Evolutionary conservation across 2,888 invertebrate genomes (phyloP).

Genomic region (Agriopis marginaria): DNA sequence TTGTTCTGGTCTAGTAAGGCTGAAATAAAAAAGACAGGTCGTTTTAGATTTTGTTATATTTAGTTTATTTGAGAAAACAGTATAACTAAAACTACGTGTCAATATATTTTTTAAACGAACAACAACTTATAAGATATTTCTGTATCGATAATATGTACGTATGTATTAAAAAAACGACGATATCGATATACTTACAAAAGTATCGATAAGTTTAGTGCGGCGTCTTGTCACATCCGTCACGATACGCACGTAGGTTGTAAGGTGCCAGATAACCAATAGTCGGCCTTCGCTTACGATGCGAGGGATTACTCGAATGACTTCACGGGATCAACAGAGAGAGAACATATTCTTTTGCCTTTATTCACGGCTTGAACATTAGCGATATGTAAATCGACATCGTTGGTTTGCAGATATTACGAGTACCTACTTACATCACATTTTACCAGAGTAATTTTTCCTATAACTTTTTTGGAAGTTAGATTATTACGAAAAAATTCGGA

Average conservation of each 20-base stretch:
- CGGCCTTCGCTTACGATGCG: conserved; percentile 26
- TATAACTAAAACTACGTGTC: no score
- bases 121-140: no score
- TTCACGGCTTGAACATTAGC: conserved; percentile 24
- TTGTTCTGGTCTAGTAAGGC: no score
- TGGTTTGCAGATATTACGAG: conserved; percentile 1
- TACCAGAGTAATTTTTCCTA: background rate
- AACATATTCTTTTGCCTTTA: conserved; percentile 13
- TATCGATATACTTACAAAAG: background rate
- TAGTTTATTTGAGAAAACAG: no score
- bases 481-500: background rate
- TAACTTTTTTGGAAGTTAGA: background rate
- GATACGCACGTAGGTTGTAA: conserved; percentile 30
- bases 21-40: no score
- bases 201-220: conserved; percentile 13
- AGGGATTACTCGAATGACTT: conserved; percentile 35
- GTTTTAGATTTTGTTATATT: no score
- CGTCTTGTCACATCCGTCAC: conserved; percentile 22
- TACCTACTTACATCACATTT: background rate
- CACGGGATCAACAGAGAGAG: conserved; percentile 27
- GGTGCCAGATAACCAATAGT: conserved; percentile 42
- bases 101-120: no score
- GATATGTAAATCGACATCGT: conserved; percentile 23
- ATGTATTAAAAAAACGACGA: background rate
- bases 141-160: no score